Evolutionary conservation across 1,140 invertebrate species (phyloP), one percentile per base, ranked within the genome.

Genomic region (Nasonia longicornis): DNA sequence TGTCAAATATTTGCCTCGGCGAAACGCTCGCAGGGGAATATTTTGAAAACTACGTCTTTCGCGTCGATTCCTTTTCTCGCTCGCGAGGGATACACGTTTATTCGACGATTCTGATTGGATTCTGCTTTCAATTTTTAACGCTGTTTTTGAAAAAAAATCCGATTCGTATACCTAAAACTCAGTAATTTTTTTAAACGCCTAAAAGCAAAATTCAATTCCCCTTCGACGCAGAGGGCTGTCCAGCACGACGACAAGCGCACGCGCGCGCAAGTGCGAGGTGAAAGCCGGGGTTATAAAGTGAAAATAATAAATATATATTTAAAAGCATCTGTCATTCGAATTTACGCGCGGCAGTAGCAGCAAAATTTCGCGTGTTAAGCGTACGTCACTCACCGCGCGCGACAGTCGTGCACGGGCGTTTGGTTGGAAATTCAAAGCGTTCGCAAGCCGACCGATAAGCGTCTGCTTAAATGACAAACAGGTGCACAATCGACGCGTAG

Each of bases 1-100:
- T 14, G 63, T 42, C 66, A 81, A 81, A 81, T 81, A 81, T 81
- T 76, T 76, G 64, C 73, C 48, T 35, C 38, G 70, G 52, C 76
- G 35, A 26, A 58, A 48, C 7, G 69, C 58, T 74, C 58, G 42
- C 58, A 12, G 31, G 73, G 73, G 14, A 58, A 29, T 16, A 48
- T 72, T 73, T 73, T 35, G 64, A 31, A 22, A 48, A 38, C 74
- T 58, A 26, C n/a, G 42, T 38, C 72, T 45, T 29, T 22, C 42
- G 31, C 35, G 12, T 66, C 22, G 74, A 76, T 76, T 75, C 58
- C 73, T 75, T 73, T 73, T 29, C 52, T n/a, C 26, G 14, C 16
- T 26, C 26, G 31, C 16, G 14, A 58, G 52, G 7, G 16, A 42
- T 42, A 42, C 10, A 1, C 52, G 20, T 58, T 58, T 42, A 42